Conservation (phyloP, 2,888 invertebrate species). For the Brachynemurus nebulosus region DNA sequence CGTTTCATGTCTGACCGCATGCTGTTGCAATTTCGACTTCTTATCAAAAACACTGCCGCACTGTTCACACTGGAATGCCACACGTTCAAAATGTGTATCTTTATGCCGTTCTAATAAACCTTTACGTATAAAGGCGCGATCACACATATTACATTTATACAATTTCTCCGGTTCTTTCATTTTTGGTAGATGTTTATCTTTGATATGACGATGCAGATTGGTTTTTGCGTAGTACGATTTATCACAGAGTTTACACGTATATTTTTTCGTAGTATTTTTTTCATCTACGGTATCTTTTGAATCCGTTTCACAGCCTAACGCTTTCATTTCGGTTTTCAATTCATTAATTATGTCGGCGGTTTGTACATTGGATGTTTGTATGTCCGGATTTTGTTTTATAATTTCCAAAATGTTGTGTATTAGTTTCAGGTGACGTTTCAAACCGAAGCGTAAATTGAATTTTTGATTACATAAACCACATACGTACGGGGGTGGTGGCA, state of each 20-base stretch:
- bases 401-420: too few species aligned
- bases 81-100: slow-evolving; percentile 10
- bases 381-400: too few species aligned
- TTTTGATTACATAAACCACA: too few species aligned
- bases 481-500: too few species aligned
- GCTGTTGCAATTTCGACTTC: slow-evolving; percentile 8
- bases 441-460: too few species aligned
- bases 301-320: too few species aligned
- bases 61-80: slow-evolving; percentile 10
- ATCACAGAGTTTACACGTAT: slow-evolving; percentile 6
- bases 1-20: slow-evolving; percentile 21
- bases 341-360: too few species aligned
- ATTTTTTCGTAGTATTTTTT: too few species aligned
- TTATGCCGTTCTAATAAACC: slow-evolving; percentile 11
- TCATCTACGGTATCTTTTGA: too few species aligned
- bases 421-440: too few species aligned
- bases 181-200: slow-evolving; percentile 6
- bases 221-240: slow-evolving; percentile 7
- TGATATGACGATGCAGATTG: slow-evolving; percentile 6
- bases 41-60: slow-evolving; percentile 11
- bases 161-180: not conserved
- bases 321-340: too few species aligned
- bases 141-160: slow-evolving; percentile 7
- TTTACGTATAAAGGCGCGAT: slow-evolving; percentile 4
- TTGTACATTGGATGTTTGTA: too few species aligned